These are phyloP conservation scores for Aromia moschata DNA, from an alignment of 2,888 invertebrate genomes.

Conservation along the genomic window DNA sequence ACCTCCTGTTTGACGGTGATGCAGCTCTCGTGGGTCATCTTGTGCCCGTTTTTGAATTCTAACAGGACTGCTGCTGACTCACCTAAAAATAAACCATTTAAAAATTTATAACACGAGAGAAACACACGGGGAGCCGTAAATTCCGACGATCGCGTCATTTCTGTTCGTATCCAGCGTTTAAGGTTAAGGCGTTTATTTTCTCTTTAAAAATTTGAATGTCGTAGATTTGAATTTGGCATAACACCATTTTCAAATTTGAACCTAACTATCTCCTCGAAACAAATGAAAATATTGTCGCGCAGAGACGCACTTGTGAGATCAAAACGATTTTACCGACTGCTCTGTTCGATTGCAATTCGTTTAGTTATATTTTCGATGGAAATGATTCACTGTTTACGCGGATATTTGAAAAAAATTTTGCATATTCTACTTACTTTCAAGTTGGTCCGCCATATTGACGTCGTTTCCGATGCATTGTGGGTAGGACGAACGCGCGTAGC, in stretches of 20 bases:
- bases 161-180: background rate
- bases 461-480: constrained; percentile 52
- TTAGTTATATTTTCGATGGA: background rate
- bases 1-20: constrained; percentile 67
- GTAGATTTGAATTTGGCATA: constrained; percentile 60
- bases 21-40: constrained; percentile 54
- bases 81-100: constrained; percentile 58
- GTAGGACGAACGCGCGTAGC: constrained; percentile 32
- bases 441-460: constrained; percentile 84
- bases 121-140: too few relatives aligned
- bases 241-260: constrained; percentile 62
- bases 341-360: background rate
- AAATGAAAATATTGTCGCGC: constrained; percentile 30
- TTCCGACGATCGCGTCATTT: background rate
- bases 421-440: constrained; percentile 73
- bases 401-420: constrained; percentile 31
- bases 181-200: background rate
- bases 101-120: background rate
- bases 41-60: constrained; percentile 68
- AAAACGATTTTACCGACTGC: background rate
- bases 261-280: constrained; percentile 48
- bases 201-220: constrained; percentile 38
- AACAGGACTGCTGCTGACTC: constrained; percentile 67
- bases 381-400: background rate
- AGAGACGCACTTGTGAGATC: background rate